Evolutionary conservation across 2,797 vertebrate species (phyloP), one percentile per base, ranked within the genome.

Genomic region (Anguilla marmorata): DNA sequence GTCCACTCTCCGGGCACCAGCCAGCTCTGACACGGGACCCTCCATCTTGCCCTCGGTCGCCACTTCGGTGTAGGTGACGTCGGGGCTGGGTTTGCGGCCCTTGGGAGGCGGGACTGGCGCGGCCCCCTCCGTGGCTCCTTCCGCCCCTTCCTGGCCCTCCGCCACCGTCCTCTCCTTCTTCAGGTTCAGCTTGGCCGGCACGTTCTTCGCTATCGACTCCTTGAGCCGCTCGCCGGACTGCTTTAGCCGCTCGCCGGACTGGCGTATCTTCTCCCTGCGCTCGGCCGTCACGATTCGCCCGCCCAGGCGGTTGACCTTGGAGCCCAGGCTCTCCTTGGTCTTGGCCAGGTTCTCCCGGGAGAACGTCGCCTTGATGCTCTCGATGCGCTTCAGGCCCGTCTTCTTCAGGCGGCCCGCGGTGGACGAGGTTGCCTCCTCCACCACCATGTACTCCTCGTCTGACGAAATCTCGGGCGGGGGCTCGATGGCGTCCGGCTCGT

Each of bases 311-410:
- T 96, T 96, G 91, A 99, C 98, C 91, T 96, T 99, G 90, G 95
- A 97, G 90, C 98, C 98, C 89, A 99, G 95, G 94, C 96, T 98
- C 90, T 99, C 98, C 21, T 96, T 97, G 4, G 98, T 99, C 94
- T 98, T 99, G 91, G 96, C 94, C 93, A 99, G 97, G 93, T 96
- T 99, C 94, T 99, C 96, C 88, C 95, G 97, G 88, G 98, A 98
- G 95, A 99, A 99, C 0, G 98, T 97, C 88, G 98, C 97, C 93
- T 97, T 99, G 92, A 99, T 96, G 92, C 97, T 98, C 95, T 98
- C 97, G 12, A 99, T 98, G 90, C 95, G 97, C 19, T 96, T 97
- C 94, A 97, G 96, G 88, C 98, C 98, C 0, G 96, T 96, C 94
- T 98, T 99, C 93, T 97, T 99, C 88, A 97, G 89, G 54, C 94